Evolutionary conservation across 2,888 invertebrate species (phyloP).

Genomic region (Drosophila putrida): DNA sequence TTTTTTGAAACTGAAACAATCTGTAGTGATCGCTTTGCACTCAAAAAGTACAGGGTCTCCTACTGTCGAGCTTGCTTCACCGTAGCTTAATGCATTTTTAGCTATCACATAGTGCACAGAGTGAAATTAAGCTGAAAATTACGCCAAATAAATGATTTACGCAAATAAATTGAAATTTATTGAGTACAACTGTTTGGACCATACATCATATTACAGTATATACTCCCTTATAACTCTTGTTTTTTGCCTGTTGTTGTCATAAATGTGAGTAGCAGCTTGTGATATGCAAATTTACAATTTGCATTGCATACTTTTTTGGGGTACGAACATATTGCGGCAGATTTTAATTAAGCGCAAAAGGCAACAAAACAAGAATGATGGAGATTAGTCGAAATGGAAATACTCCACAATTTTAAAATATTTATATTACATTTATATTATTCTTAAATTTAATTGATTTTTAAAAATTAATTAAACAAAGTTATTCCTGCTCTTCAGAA

Average conservation of each 20-base stretch:
- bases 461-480: not conserved
- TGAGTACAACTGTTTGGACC: slow-evolving; percentile 63
- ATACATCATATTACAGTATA: slow-evolving; percentile 8
- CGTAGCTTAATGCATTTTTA: too few relatives aligned
- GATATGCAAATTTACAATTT: slow-evolving; percentile 72
- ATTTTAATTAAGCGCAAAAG: slow-evolving; percentile 80
- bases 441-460: too few relatives aligned
- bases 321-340: slow-evolving; percentile 73
- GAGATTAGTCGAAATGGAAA: not conserved
- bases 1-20: too few relatives aligned
- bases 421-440: too few relatives aligned
- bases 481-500: not conserved
- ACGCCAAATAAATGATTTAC: slow-evolving; percentile 85
- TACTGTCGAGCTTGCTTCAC: too few relatives aligned
- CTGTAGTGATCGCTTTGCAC: too few relatives aligned
- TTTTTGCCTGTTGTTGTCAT: slow-evolving; percentile 26
- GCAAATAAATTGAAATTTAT: slow-evolving; percentile 85
- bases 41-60: too few relatives aligned
- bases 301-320: slow-evolving; percentile 66
- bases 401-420: slow-evolving; percentile 6
- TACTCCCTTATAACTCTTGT: not conserved
- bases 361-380: slow-evolving; percentile 42
- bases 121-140: slow-evolving; percentile 83
- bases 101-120: slow-evolving; percentile 40
- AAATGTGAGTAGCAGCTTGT: slow-evolving; percentile 63